Evolutionary conservation across 2,888 invertebrate genomes (phyloP).

Genomic region (Molorchus minor): DNA sequence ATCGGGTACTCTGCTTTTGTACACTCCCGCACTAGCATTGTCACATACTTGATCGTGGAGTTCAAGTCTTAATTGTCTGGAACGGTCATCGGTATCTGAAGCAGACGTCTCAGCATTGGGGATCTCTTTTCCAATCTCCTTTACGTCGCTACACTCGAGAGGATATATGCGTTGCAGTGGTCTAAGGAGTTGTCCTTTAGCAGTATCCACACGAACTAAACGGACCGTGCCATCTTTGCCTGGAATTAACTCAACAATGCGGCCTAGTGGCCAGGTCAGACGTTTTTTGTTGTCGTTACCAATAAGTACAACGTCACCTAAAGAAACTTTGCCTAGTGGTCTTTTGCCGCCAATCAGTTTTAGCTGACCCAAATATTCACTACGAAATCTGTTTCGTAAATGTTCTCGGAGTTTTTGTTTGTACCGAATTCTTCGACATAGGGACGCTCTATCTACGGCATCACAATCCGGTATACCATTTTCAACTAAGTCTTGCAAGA

Average conservation of each 20-base stretch:
- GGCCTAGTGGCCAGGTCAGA: constrained; percentile 41
- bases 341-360: not conserved
- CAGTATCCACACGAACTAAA: constrained; percentile 27
- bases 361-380: constrained; percentile 41
- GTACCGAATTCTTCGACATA: constrained; percentile 28
- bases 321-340: not conserved
- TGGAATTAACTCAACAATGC: constrained; percentile 27
- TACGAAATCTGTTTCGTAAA: constrained; percentile 39
- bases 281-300: constrained; percentile 37
- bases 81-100: no score
- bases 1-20: constrained; percentile 22
- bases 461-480: constrained; percentile 34
- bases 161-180: constrained; percentile 38
- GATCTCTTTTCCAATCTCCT: not conserved
- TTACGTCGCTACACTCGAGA: constrained; percentile 36
- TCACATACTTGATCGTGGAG: no score
- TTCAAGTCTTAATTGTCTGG: no score
- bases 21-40: constrained; percentile 24
- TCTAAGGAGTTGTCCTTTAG: constrained; percentile 20
- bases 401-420: constrained; percentile 31
- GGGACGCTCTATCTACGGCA: constrained; percentile 20
- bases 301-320: constrained; percentile 27
- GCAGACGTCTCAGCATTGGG: no score
- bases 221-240: constrained; percentile 30
- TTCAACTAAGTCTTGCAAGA: constrained; percentile 36